Conservation (phyloP, 2,888 invertebrate species). For the Cantharis nigra region DNA sequence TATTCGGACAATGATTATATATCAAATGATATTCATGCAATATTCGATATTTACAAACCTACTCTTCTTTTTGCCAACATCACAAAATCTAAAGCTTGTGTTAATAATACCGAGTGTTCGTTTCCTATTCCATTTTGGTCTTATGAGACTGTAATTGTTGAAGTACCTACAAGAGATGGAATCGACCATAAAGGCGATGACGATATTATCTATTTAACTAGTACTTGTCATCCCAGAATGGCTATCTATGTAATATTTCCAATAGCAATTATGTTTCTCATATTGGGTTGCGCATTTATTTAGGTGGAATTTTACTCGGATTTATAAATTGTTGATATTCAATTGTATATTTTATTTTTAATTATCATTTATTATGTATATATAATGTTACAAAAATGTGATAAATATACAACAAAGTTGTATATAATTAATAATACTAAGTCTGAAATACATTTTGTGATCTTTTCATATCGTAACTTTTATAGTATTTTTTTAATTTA, state of each 20-base stretch:
- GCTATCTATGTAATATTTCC: conserved; percentile 81
- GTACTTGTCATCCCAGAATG: conserved; percentile 80
- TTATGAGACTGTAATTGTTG: conserved; percentile 80
- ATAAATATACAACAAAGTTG: background rate
- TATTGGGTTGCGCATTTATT: conserved; percentile 81
- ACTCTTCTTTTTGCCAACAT: conserved; percentile 78
- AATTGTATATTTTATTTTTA: background rate
- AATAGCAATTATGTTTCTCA: conserved; percentile 72
- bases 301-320: too few species aligned
- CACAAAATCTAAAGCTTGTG: conserved; percentile 68
- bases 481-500: background rate
- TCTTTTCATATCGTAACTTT: background rate
- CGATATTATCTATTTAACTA: conserved; percentile 72
- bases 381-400: background rate
- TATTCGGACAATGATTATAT: conserved; percentile 84
- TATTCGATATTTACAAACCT: conserved; percentile 84
- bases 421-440: background rate
- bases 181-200: conserved; percentile 73
- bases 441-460: background rate
- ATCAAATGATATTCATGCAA: conserved; percentile 78
- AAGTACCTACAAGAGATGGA: conserved; percentile 81
- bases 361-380: background rate
- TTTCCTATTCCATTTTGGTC: conserved; percentile 75
- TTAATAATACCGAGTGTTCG: conserved; percentile 77
- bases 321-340: background rate